Evolutionary conservation across 2,888 invertebrate genomes (phyloP), one percentile per base, ranked within the genome.

Genomic region (Apeira syringaria): DNA sequence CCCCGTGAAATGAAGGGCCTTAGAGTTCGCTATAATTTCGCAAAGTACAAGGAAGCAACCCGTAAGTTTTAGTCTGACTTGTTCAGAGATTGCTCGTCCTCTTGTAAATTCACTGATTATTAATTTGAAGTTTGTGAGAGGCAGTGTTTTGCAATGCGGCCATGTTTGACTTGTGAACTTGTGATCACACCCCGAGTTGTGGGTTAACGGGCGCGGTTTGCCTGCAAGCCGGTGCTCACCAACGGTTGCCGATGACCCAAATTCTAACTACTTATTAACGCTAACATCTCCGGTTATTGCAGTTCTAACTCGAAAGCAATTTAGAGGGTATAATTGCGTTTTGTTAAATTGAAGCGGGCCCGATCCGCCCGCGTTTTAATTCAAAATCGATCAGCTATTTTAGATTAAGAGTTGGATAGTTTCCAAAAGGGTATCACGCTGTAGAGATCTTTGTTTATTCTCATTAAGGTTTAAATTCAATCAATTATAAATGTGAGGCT

Each of bases 181-280:
- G 49, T 50, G 41, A 40, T 37, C 30, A 10, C 4, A 29, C n/a
- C 25, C 26, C 17, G 15, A 15, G 5, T 3, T 22, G 3, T 11
- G 31, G 22, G 18, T 5, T 25, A 36, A 13, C 33, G 2, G 15
- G 11, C 20, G 36, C 10, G 26, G 33, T 49, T 56, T 24, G 47
- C 45, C 20, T 47, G 40, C 56, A 53, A 47, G 46, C 56, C 49
- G 53, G 44, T 42, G 38, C 38, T 48, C 49, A 35, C 33, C 48
- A 42, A 50, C 47, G 50, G 52, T 42, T 54, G 63, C 47, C 56
- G 50, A 53, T 59, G 64, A 69, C 66, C 68, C 60, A 60, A 64
- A 71, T 63, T 44, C 54, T 63, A 61, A 64, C 62, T 64, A 60
- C 59, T 58, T 65, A 57, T 60, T 60, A 64, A 53, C 45, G 43